Conservation (phyloP, 2,797 vertebrate species). For the Champsocephalus esox region DNA sequence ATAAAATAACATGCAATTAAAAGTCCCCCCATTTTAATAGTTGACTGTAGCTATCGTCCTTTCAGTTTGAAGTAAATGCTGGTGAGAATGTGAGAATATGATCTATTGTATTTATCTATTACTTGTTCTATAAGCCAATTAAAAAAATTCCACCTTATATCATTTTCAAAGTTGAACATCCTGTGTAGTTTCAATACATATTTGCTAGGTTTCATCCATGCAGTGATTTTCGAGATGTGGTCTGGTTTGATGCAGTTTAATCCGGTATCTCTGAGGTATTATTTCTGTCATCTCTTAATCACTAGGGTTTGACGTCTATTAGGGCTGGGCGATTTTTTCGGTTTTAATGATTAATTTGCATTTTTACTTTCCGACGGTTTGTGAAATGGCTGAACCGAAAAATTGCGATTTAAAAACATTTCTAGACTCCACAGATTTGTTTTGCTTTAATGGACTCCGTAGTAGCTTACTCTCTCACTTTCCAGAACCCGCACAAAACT, state of each 20-base stretch:
- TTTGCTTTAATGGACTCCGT: no score
- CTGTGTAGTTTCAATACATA: not conserved
- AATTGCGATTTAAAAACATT: no score
- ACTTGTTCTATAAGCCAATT: not conserved
- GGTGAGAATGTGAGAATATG: not conserved
- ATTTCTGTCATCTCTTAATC: conserved; percentile 74
- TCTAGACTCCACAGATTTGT: no score
- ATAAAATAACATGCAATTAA: not conserved
- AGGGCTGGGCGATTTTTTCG: no score
- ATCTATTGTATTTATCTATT: not conserved
- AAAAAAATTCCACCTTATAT: no score
- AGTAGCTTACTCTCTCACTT: no score
- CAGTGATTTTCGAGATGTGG: not conserved
- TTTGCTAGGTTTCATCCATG: not conserved
- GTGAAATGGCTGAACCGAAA: no score
- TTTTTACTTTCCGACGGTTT: no score
- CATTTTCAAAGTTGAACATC: no score
- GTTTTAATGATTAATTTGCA: no score
- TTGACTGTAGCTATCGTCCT: not conserved
- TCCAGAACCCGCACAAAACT: no score
- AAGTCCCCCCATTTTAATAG: not conserved
- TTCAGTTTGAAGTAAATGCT: not conserved
- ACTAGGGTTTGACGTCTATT: conserved; percentile 57
- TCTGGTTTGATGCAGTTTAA: conserved; percentile 35
- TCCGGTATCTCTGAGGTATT: conserved; percentile 35